A percentile compares a stretch with the other conserved stretches of the same genome.
Evolutionary conservation across 2,888 invertebrate genomes (phyloP).

Genomic region (Apamea sordens): DNA sequence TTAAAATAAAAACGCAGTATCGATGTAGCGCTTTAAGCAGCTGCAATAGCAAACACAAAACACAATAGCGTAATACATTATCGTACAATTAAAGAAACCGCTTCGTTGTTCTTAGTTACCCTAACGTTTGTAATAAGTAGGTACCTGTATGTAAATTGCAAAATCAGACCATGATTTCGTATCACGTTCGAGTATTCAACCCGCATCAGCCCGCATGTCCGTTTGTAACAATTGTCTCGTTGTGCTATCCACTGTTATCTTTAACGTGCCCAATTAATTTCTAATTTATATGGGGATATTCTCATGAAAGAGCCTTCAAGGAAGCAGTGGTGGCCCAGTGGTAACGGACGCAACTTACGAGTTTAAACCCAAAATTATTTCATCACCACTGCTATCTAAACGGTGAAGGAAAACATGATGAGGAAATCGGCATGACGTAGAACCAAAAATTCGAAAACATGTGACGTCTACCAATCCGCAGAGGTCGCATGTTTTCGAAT

Average conservation of each 20-base stretch:
- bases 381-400: neutral
- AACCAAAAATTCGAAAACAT: neutral
- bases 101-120: conserved; percentile 33
- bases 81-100: conserved; percentile 41
- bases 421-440: neutral
- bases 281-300: conserved; percentile 12
- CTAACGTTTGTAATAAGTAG: conserved; percentile 46
- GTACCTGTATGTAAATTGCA: conserved; percentile 34
- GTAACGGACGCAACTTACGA: neutral
- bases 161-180: conserved; percentile 49
- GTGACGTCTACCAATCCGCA: neutral
- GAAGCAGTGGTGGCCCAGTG: neutral
- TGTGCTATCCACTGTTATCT: conserved; percentile 23
- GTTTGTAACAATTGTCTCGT: neutral
- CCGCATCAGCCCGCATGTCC: conserved; percentile 29
- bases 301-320: neutral
- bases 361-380: neutral
- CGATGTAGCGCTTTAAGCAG: conserved; percentile 18
- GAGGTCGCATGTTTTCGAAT: too few species aligned
- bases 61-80: conserved; percentile 56
- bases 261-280: neutral
- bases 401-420: neutral
- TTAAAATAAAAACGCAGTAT: conserved; percentile 30
- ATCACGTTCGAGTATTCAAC: conserved; percentile 27
- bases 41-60: conserved; percentile 22